Percentiles rank a stretch among this genome's conserved stretches.
Evolutionary conservation across 2,797 vertebrate genomes (phyloP).

Genomic region (Botia almorhae): DNA sequence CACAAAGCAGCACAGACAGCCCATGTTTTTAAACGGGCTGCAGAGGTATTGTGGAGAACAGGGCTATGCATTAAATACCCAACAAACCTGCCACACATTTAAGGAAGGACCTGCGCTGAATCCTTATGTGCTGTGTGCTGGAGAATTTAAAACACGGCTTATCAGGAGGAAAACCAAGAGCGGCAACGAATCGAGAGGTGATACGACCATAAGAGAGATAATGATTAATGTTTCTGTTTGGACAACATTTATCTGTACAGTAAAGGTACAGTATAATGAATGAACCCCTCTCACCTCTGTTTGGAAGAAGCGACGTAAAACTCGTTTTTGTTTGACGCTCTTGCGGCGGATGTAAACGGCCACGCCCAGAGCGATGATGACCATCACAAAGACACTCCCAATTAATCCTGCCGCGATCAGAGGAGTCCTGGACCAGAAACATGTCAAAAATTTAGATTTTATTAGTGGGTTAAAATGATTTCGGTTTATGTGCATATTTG

Average conservation of each 20-base stretch:
- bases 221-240: slow-evolving; percentile 22
- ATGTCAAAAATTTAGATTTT: background rate
- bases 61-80: slow-evolving; percentile 44
- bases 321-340: slow-evolving; percentile 97
- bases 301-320: slow-evolving; percentile 91
- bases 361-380: slow-evolving; percentile 89
- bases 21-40: slow-evolving; percentile 52
- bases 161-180: slow-evolving; percentile 1
- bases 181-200: background rate
- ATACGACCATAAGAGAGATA: background rate
- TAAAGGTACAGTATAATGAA: background rate
- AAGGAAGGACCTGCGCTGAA: slow-evolving; percentile 23
- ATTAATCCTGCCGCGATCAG: slow-evolving; percentile 94
- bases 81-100: slow-evolving; percentile 45
- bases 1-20: slow-evolving; percentile 69
- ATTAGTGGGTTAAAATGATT: too few species aligned
- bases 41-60: slow-evolving; percentile 35
- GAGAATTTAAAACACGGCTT: background rate
- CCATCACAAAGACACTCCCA: slow-evolving; percentile 91
- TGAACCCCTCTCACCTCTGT: slow-evolving; percentile 86
- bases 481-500: background rate
- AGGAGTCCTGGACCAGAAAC: slow-evolving; percentile 83
- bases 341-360: slow-evolving; percentile 90
- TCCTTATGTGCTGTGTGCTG: slow-evolving; percentile 37
- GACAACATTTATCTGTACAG: background rate